phyloP scores from a whole-genome alignment of 2,888 invertebrate genomes.

The Calliopum simillimum region DNA sequence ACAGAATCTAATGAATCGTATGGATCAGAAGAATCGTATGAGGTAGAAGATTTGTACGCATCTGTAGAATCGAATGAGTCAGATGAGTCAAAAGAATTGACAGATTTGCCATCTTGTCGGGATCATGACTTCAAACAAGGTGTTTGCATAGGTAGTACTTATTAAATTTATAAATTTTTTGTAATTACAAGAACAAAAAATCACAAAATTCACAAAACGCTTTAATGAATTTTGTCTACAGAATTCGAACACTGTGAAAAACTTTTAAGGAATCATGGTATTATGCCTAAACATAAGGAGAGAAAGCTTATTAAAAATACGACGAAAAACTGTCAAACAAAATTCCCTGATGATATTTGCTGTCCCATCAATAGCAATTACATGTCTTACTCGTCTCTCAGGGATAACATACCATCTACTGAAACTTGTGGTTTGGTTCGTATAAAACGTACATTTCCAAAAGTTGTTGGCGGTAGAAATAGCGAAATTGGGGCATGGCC shows the following conservation, averaged over 20 bases:
- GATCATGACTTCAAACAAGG: slow-evolving; percentile 16
- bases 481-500: slow-evolving; percentile 79
- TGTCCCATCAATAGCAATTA: slow-evolving; percentile 31
- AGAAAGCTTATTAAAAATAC: slow-evolving; percentile 49
- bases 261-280: slow-evolving; percentile 37
- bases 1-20: not conserved
- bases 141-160: slow-evolving; percentile 42
- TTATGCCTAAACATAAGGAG: slow-evolving; percentile 47
- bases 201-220: no score
- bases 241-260: slow-evolving; percentile 50
- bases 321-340: slow-evolving; percentile 46
- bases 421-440: slow-evolving; percentile 71
- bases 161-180: no score
- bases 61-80: no score
- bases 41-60: no score
- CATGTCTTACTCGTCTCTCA: no score
- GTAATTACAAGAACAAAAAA: not conserved
- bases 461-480: slow-evolving; percentile 78
- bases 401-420: slow-evolving; percentile 5
- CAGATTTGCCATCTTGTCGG: not conserved
- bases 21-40: no score
- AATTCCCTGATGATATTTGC: slow-evolving; percentile 52
- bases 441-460: slow-evolving; percentile 69
- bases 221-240: slow-evolving; percentile 25
- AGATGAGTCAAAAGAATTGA: no score